Evolutionary conservation across 2,113 vertebrate species (phyloP), one percentile per base, ranked within the genome.

Genomic region (Accipiter cooperii): DNA sequence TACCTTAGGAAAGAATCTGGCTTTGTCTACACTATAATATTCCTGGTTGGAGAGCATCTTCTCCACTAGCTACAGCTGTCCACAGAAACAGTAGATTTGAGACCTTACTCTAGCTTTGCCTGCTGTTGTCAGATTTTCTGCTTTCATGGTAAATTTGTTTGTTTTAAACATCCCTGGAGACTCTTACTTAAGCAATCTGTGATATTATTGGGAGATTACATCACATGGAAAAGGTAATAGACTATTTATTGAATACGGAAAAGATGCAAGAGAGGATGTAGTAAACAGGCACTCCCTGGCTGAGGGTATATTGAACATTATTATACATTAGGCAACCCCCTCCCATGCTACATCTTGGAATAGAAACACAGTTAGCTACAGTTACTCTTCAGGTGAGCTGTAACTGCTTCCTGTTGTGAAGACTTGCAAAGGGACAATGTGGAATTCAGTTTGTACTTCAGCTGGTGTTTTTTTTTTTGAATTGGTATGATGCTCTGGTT

Each of bases 281-380:
- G 13, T 44, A 42, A 87, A 34, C 1, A 54, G 28, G 6, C 7
- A 8, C 12, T 58, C 8, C 15, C 7, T 77, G 83, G 24, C 5
- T 29, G 55, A 65, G 54, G 44, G 13, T 47, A 5, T 61, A 17
- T 22, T 40, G 31, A 74, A 17, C 58, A 9, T 36, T 55, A 5
- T 26, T 69, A 5, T 26, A 17, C 2, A 4, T 77, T 33, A 58
- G 13, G 33, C 36, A 63, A 1, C 25, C 2, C 2, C 3, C 8
- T 87, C 25, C 33, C 29, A 11, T 58, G 34, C 54, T 68, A 1
- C 25, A 11, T 58, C 34, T 44, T 81, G 6, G 25, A 20, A 9
- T 5, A 49, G 71, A 73, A 90, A 10, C 26, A 29, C 26, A 46
- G 49, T 55, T 58, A 31, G 49, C 49, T 83, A 17, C 47, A 83